Percentiles rank a stretch among this genome's conserved stretches.
Conservation (phyloP, 2,888 invertebrate genomes). For the Eulithis prunata region DNA sequence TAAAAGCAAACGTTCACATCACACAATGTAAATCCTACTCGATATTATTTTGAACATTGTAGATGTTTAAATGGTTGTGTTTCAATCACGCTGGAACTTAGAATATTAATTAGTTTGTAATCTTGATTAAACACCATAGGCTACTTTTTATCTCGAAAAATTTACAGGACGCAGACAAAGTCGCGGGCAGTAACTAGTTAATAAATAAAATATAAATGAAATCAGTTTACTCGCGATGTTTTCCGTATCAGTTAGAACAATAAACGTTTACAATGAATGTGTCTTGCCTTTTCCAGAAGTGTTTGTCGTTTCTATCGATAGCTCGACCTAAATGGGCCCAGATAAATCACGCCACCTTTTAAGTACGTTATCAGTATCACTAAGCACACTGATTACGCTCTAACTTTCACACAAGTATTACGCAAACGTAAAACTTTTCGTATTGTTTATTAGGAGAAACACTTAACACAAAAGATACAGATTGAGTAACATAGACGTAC, state of each 20-base stretch:
- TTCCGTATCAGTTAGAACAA: neutral
- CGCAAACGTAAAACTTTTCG: conserved; percentile 61
- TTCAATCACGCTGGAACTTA: too few relatives aligned
- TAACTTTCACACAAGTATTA: conserved; percentile 67
- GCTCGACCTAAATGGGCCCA: conserved; percentile 50
- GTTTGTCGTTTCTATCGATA: conserved; percentile 42
- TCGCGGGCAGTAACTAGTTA: too few relatives aligned
- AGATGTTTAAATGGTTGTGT: too few relatives aligned
- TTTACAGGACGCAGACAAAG: too few relatives aligned
- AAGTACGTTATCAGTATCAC: conserved; percentile 63
- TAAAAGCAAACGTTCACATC: too few relatives aligned
- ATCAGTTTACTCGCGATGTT: neutral
- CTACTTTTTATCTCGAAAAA: too few relatives aligned
- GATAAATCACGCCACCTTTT: conserved; percentile 63
- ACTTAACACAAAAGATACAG: conserved; percentile 42
- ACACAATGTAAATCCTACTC: too few relatives aligned
- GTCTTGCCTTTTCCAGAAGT: conserved; percentile 12
- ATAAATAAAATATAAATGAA: neutral
- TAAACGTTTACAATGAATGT: neutral
- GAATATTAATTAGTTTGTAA: too few relatives aligned
- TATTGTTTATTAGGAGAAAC: conserved; percentile 57
- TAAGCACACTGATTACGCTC: conserved; percentile 56
- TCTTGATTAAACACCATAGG: too few relatives aligned
- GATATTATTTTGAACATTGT: too few relatives aligned
- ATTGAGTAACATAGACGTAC: neutral